Evolutionary conservation across 2,113 vertebrate genomes (phyloP), one percentile per base, ranked within the genome.

Genomic region (Myrmecobius fasciatus): DNA sequence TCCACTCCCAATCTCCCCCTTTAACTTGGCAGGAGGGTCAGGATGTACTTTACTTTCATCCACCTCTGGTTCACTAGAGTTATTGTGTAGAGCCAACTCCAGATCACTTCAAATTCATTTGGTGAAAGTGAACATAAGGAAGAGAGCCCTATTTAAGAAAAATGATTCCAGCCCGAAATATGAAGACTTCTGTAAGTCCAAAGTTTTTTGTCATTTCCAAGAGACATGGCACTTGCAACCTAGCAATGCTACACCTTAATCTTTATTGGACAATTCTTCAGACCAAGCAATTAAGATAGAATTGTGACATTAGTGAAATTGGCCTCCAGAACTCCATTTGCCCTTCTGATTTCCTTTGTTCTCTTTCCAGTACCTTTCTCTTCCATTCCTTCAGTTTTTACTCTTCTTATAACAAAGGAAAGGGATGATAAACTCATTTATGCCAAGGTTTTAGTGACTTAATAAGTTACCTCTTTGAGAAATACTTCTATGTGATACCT

Each of bases 41-140:
- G 92, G 83, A 91, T 97, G 31, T 89, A 53, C 53, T 96, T 96
- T 91, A 92, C 96, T 98, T 97, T 96, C 93, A 94, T 96, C 95
- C 91, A 94, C 95, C 91, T 96, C 91, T 95, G 75, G 43, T 96
- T 96, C 96, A 90, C 83, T 89, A 89, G 60, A 96, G 89, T 89
- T 46, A 51, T 89, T 91, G 90, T 96, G 90, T n/a, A 5, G 89
- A 7, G 28, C 89, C 93, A 92, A 95, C 53, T 24, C 93, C 47
- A 90, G 92, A 91, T 28, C 8, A 83, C 90, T 95, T 52, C 92
- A 88, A 49, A 53, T 92, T 95, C 89, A 94, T 83, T 6, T 92
- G 91, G 91, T 91, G 54, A 25, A 49, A 89, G 51, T 46, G 43
- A 91, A 92, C 12, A 4, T 53, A 92, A 95, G 91, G 90, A 60